phyloP scores from a whole-genome alignment of 2,888 invertebrate species.

The Luffia ferchaultella region DNA sequence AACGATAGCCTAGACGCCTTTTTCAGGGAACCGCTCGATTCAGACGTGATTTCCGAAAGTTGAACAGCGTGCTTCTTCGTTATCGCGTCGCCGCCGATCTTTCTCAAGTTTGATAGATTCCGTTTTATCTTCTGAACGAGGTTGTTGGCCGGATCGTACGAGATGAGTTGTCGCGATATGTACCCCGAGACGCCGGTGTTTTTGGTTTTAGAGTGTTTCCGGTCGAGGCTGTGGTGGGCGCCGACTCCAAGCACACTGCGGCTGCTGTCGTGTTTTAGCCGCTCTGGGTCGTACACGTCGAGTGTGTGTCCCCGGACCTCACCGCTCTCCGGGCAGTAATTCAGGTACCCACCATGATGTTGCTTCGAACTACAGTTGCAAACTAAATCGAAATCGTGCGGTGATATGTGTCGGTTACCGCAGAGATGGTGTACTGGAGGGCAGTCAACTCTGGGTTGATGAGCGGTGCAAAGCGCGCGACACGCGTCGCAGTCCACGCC shows the following conservation, averaged over 20 bases:
- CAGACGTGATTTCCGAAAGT: conserved; percentile 54
- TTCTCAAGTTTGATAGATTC: conserved; percentile 58
- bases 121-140: conserved; percentile 59
- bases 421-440: conserved; percentile 18
- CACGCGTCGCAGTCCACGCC: conserved; percentile 63
- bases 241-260: conserved; percentile 38
- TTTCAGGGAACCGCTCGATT: conserved; percentile 50
- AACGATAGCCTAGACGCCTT: conserved; percentile 55
- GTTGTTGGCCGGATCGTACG: conserved; percentile 54
- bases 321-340: conserved; percentile 36
- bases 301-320: conserved; percentile 49
- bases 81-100: conserved; percentile 53
- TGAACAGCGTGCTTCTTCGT: conserved; percentile 56
- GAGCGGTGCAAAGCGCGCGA: conserved; percentile 37
- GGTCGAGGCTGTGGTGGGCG: conserved; percentile 55
- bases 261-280: conserved; percentile 47
- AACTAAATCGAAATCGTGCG: conserved; percentile 50
- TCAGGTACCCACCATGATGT: conserved; percentile 38
- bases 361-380: conserved; percentile 57
- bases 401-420: conserved; percentile 43
- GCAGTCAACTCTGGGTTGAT: conserved; percentile 33
- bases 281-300: conserved; percentile 53
- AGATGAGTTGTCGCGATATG: conserved; percentile 57
- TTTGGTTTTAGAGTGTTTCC: conserved; percentile 54
- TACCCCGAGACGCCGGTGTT: conserved; percentile 55